Percentiles rank a stretch among this genome's conserved stretches.
Evolutionary conservation across 1,140 invertebrate genomes (phyloP).

Genomic region (Drosophila subobscura): DNA sequence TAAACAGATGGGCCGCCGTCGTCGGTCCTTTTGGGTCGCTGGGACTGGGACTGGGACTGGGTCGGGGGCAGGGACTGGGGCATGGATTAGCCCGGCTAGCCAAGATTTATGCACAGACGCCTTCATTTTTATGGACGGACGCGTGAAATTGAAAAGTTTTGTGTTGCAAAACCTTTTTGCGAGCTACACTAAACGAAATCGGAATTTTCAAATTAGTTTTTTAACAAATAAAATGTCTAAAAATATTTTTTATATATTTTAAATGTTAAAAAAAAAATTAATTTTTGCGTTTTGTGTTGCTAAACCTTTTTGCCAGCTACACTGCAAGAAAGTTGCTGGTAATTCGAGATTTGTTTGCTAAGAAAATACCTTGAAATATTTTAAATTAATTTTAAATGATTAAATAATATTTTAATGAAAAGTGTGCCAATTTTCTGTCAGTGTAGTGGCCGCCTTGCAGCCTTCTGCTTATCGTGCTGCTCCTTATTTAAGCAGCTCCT

Average conservation of each 20-base stretch:
- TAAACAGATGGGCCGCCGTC: slow-evolving; percentile 48
- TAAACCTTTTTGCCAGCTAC: slow-evolving; percentile 14
- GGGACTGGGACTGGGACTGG: not conserved
- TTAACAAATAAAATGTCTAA: no score
- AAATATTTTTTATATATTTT: no score
- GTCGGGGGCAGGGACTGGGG: not conserved
- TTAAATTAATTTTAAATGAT: not conserved
- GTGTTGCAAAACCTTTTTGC: slow-evolving; percentile 19
- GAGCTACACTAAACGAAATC: no score
- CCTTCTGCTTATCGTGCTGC: no score
- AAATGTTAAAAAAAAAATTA: no score
- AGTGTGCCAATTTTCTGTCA: no score
- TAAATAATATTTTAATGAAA: not conserved
- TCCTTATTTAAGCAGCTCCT: no score
- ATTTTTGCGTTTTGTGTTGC: no score
- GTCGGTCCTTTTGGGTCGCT: not conserved
- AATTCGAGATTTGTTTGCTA: not conserved
- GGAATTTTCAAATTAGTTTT: no score
- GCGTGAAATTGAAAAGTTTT: slow-evolving; percentile 76
- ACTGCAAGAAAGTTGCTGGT: not conserved
- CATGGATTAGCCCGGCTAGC: slow-evolving; percentile 64
- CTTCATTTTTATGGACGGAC: slow-evolving; percentile 67
- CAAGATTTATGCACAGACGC: slow-evolving; percentile 73
- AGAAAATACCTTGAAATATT: not conserved
- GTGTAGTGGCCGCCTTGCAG: no score